Evolutionary conservation across 1,140 invertebrate species (phyloP).

Genomic region (Belonocnema kinseyi): DNA sequence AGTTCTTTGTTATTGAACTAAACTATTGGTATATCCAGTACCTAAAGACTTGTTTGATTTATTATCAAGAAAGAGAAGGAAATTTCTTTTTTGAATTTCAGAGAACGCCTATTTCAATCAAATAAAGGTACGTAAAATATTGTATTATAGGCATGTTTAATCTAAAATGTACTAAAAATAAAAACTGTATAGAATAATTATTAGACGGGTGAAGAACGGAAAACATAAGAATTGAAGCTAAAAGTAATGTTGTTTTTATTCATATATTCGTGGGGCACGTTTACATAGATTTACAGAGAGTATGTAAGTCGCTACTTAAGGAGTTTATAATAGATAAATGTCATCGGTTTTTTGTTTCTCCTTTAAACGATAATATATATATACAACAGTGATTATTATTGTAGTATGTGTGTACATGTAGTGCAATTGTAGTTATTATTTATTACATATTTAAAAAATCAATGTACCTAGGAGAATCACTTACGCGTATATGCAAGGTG

Average conservation of each 20-base stretch:
- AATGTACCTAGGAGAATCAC: conserved; percentile 47
- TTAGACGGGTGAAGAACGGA: no score
- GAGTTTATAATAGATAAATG: conserved; percentile 62
- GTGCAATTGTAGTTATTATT: conserved; percentile 49
- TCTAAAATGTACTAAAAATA: no score
- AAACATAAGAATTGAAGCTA: conserved; percentile 38
- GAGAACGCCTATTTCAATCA: no score
- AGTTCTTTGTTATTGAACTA: no score
- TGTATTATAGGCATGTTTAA: no score
- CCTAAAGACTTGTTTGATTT: no score
- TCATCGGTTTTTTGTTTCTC: conserved; percentile 57
- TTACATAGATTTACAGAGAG: conserved; percentile 74
- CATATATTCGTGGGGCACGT: conserved; percentile 64
- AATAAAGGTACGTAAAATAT: no score
- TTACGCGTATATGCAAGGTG: conserved; percentile 51
- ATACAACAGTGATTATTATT: conserved; percentile 54
- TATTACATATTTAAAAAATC: conserved; percentile 51
- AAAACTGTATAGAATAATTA: no score
- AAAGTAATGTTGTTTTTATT: conserved; percentile 71
- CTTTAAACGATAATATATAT: conserved; percentile 59
- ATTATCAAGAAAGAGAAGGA: no score
- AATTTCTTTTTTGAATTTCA: no score
- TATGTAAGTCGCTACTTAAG: conserved; percentile 67
- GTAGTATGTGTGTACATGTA: conserved; percentile 51
- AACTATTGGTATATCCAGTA: no score